Evolutionary conservation across 2,797 vertebrate genomes (phyloP).

Genomic region (Anniella stebbinsi): DNA sequence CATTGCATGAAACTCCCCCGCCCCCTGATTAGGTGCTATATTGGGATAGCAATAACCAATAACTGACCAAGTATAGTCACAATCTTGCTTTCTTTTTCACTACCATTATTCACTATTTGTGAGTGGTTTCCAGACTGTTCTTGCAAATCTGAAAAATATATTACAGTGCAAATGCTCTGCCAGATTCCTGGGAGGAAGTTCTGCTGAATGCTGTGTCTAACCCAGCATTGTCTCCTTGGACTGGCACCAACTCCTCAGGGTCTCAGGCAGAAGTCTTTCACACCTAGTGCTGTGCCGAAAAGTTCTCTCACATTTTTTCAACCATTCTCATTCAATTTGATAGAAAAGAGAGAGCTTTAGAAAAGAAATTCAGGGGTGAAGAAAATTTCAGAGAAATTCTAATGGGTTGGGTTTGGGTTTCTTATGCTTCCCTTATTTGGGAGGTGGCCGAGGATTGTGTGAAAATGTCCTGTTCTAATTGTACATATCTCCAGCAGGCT

Average conservation of each 20-base stretch:
- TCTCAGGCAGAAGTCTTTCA: background rate
- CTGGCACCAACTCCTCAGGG: background rate
- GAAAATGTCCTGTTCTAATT: too few species aligned
- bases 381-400: too few species aligned
- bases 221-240: background rate
- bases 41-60: background rate
- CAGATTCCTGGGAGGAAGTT: background rate
- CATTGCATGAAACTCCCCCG: background rate
- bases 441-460: too few species aligned
- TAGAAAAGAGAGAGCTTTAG: too few species aligned
- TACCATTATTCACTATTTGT: background rate
- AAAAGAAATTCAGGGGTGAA: too few species aligned
- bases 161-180: background rate
- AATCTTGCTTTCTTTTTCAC: background rate
- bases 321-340: too few species aligned
- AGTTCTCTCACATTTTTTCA: too few species aligned
- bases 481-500: too few species aligned
- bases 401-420: too few species aligned
- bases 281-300: background rate
- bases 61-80: background rate
- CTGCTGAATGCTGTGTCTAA: background rate
- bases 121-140: background rate
- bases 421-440: too few species aligned
- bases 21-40: background rate
- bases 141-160: background rate